phyloP scores from a whole-genome alignment of 2,888 invertebrate genomes.

The Nasonovia ribisnigri region DNA sequence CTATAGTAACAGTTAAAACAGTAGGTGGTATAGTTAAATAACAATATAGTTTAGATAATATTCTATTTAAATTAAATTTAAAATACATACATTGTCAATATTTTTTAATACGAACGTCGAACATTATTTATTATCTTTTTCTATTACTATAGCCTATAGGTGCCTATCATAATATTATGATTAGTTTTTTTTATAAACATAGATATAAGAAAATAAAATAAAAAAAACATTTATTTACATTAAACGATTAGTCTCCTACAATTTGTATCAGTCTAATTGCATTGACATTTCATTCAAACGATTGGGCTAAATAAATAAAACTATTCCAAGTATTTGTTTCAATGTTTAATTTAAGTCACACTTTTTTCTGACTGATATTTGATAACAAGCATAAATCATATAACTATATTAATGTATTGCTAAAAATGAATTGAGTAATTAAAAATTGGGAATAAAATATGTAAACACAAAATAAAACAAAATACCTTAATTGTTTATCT shows the following conservation, averaged over 20 bases:
- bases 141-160: too few species aligned
- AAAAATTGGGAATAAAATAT: too few species aligned
- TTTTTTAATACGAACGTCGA: background rate
- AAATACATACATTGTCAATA: background rate
- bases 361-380: too few species aligned
- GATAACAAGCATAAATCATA: too few species aligned
- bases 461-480: background rate
- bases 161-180: too few species aligned
- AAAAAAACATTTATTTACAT: background rate
- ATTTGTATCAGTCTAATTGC: background rate
- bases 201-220: background rate
- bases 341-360: background rate
- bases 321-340: conserved; percentile 54
- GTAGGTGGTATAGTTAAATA: background rate
- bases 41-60: background rate
- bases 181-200: background rate
- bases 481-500: background rate
- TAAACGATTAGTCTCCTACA: background rate
- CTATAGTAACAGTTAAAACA: background rate
- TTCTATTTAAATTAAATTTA: background rate
- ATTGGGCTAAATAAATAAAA: conserved; percentile 50
- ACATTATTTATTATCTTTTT: too few species aligned
- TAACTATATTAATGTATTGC: too few species aligned
- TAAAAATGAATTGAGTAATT: too few species aligned
- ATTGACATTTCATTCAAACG: conserved; percentile 35